These are phyloP conservation scores for Liopterus haemorrhoidalis DNA, from an alignment of 2,888 invertebrate species.

Conservation along the genomic window DNA sequence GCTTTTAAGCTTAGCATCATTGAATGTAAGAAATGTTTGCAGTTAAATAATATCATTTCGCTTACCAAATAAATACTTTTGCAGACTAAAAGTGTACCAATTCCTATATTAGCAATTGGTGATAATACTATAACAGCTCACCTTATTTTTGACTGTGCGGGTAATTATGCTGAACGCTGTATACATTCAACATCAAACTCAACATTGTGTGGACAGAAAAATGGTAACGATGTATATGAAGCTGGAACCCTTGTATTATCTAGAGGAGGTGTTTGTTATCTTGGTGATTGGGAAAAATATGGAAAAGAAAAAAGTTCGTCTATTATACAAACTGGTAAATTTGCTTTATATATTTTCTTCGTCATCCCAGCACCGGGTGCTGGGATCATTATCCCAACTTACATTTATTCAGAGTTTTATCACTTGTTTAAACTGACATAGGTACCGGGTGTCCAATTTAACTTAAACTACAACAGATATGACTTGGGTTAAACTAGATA, in stretches of 20 bases:
- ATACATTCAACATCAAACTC: conserved; percentile 38
- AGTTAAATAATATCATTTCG: no score
- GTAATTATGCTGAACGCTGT: conserved; percentile 40
- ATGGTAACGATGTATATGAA: conserved; percentile 37
- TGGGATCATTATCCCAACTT: no score
- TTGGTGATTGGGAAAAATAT: conserved; percentile 42
- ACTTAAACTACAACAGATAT: no score
- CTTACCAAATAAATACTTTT: conserved; percentile 6
- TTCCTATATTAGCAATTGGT: not conserved
- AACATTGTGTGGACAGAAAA: conserved; percentile 19
- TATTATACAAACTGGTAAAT: no score
- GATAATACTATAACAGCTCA: conserved; percentile 30
- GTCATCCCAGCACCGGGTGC: no score
- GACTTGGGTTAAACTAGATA: no score
- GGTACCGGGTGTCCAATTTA: no score
- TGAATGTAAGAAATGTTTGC: conserved; percentile 41
- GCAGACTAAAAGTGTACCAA: not conserved
- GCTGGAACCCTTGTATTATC: conserved; percentile 43
- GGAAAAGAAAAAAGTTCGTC: conserved; percentile 35
- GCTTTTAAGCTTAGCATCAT: conserved; percentile 44
- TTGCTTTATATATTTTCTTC: no score
- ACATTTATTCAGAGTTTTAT: no score
- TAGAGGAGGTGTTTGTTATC: conserved; percentile 42
- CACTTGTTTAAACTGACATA: no score
- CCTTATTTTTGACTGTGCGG: conserved; percentile 37